These are phyloP conservation scores for Eumerus sabulonum DNA, from an alignment of 2,888 invertebrate species.

Conservation along the genomic window DNA sequence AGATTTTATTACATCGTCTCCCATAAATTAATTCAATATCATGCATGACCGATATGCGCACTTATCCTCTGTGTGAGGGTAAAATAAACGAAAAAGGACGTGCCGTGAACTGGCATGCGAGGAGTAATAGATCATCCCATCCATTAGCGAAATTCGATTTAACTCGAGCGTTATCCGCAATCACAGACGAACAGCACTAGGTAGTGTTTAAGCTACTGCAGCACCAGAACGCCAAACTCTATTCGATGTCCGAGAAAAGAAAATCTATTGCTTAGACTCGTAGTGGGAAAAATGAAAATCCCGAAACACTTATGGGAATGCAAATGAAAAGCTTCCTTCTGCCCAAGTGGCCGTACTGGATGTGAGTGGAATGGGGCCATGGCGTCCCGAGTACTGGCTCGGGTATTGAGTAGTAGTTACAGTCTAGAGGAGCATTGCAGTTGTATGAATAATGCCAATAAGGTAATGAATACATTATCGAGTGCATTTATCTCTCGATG, in stretches of 20 bases:
- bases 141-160: conserved; percentile 58
- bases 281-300: too few species aligned
- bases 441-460: conserved; percentile 60
- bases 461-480: conserved; percentile 64
- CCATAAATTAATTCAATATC: conserved; percentile 51
- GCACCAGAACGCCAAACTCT: not conserved
- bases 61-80: conserved; percentile 5
- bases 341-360: conserved; percentile 15
- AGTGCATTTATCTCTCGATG: conserved; percentile 38
- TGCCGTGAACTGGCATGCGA: not conserved
- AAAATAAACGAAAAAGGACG: not conserved
- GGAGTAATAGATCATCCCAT: conserved; percentile 41
- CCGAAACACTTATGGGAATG: conserved; percentile 13
- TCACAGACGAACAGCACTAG: conserved; percentile 10
- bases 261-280: conserved; percentile 35
- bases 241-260: conserved; percentile 17
- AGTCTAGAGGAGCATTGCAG: too few species aligned
- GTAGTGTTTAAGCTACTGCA: conserved; percentile 6
- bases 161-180: conserved; percentile 50
- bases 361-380: too few species aligned
- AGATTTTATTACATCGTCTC: conserved; percentile 5
- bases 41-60: conserved; percentile 47
- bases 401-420: too few species aligned
- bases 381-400: too few species aligned
- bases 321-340: conserved; percentile 25